Evolutionary conservation across 2,888 invertebrate species (phyloP).

Genomic region (Pterostichus madidus): DNA sequence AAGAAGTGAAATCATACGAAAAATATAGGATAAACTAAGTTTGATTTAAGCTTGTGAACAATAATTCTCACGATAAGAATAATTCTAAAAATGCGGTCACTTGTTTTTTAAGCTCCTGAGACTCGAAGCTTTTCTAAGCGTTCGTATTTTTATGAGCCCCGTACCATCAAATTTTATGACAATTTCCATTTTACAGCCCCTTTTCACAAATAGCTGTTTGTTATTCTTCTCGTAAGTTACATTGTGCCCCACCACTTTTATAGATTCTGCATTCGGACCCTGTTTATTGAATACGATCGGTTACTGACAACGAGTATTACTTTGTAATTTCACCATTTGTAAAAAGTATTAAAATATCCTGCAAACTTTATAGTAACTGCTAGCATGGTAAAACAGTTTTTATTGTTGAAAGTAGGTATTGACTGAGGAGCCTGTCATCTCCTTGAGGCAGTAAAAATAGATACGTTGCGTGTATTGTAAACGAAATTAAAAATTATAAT

Average conservation of each 20-base stretch:
- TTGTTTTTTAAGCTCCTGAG: slow-evolving; percentile 59
- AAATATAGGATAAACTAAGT: slow-evolving; percentile 4
- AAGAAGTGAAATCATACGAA: too few species aligned
- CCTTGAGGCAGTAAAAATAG: too few species aligned
- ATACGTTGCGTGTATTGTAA: too few species aligned
- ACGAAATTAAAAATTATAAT: too few species aligned
- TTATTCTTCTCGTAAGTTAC: slow-evolving; percentile 60
- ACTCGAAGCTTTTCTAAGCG: slow-evolving; percentile 56
- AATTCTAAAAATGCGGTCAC: slow-evolving; percentile 65
- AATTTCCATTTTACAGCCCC: slow-evolving; percentile 58
- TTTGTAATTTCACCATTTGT: slow-evolving; percentile 4
- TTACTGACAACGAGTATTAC: slow-evolving; percentile 16
- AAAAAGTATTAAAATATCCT: too few species aligned
- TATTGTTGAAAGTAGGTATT: too few species aligned
- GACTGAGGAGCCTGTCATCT: too few species aligned
- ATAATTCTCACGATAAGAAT: slow-evolving; percentile 56
- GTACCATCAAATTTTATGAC: slow-evolving; percentile 63
- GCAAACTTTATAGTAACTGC: too few species aligned
- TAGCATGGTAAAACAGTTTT: too few species aligned
- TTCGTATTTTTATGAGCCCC: slow-evolving; percentile 62
- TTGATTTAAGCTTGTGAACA: slow-evolving; percentile 32
- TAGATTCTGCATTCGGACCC: slow-evolving; percentile 35
- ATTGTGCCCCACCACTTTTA: slow-evolving; percentile 55
- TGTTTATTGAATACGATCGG: slow-evolving; percentile 56
- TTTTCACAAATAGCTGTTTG: slow-evolving; percentile 59